Percentiles rank a stretch among this genome's conserved stretches.
Conservation (phyloP, 1,140 invertebrate species). For the Eumeta japonica region DNA sequence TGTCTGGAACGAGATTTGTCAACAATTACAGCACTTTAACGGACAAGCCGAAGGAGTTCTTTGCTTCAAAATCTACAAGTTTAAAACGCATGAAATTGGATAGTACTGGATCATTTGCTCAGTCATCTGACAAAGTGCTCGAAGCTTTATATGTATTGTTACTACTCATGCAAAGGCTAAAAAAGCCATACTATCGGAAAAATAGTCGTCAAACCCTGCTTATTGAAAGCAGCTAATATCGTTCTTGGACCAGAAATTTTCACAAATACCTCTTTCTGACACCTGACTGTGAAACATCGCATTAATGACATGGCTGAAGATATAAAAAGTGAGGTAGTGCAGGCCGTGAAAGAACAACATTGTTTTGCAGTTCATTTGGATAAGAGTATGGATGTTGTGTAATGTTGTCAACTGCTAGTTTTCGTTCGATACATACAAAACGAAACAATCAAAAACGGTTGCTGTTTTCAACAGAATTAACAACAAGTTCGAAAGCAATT, state of each 20-base stretch:
- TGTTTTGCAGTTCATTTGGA: constrained; percentile 5
- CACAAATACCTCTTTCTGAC: constrained; percentile 16
- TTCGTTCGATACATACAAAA: no score
- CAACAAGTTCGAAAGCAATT: constrained; percentile 9
- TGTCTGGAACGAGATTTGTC: constrained; percentile 4
- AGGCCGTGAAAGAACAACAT: constrained; percentile 7
- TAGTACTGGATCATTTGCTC: no score
- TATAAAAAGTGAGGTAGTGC: constrained; percentile 10
- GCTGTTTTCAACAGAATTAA: no score
- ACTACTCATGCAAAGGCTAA: constrained; percentile 8
- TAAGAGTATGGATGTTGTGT: no score
- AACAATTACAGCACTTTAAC: background rate
- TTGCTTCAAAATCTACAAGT: constrained; percentile 14
- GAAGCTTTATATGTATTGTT: constrained; percentile 14
- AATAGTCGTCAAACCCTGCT: constrained; percentile 4
- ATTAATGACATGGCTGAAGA: constrained; percentile 15
- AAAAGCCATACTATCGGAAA: constrained; percentile 7
- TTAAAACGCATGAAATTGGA: constrained; percentile 12
- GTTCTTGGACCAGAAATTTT: constrained; percentile 10
- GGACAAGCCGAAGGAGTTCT: constrained; percentile 3
- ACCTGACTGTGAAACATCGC: constrained; percentile 12
- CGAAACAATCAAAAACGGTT: no score
- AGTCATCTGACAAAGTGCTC: constrained; percentile 12
- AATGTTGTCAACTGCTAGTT: no score
- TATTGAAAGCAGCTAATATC: constrained; percentile 8